Percentiles rank a stretch among this genome's conserved stretches.
Conservation (phyloP, 2,113 vertebrate genomes). For the Aptenodytes forsteri region DNA sequence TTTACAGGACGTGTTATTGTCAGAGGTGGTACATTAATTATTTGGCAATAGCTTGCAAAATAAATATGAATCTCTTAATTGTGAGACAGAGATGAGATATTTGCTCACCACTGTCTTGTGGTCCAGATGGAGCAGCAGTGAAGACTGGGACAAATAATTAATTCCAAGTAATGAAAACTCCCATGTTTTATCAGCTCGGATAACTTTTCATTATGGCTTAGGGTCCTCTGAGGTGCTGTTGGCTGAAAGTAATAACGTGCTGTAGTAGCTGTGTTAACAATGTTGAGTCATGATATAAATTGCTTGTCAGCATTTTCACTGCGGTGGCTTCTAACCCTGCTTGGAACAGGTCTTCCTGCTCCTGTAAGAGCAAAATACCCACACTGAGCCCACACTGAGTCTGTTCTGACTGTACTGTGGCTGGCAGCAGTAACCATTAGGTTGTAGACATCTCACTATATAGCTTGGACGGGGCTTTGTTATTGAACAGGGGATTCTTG, state of each 20-base stretch:
- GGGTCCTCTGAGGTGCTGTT: not conserved
- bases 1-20: not conserved
- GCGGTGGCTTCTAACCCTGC: not conserved
- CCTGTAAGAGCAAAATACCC: not conserved
- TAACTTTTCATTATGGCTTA: fast-evolving
- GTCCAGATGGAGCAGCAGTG: not conserved
- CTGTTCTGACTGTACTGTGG: not conserved
- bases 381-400: fast-evolving
- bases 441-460: fast-evolving
- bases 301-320: not conserved
- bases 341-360: not conserved
- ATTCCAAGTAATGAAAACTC: not conserved
- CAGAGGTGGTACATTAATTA: not conserved
- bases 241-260: not conserved
- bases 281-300: not conserved
- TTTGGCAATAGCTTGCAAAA: not conserved
- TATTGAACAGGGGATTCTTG: fast-evolving
- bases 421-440: not conserved
- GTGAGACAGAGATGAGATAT: not conserved
- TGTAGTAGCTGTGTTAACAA: not conserved
- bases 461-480: fast-evolving
- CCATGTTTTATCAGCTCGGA: not conserved
- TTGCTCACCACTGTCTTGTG: not conserved
- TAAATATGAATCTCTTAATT: not conserved
- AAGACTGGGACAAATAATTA: not conserved